Conservation (phyloP, 2,113 vertebrate genomes). For the Smithornis capensis region DNA sequence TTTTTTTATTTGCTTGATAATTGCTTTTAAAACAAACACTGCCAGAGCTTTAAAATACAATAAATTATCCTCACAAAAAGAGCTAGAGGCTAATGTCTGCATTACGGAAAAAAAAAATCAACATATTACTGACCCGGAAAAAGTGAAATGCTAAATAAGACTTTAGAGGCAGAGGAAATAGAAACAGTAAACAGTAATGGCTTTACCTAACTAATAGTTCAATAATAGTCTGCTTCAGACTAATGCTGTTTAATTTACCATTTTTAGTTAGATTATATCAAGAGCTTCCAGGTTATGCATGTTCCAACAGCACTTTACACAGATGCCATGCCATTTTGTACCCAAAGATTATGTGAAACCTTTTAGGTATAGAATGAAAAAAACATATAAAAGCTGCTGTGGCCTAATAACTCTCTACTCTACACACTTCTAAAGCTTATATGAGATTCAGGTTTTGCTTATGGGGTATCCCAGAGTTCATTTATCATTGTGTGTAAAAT, state of each 20-base stretch:
- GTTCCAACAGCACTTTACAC: background rate
- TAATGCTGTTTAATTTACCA: conserved; percentile 22
- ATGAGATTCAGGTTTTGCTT: conserved; percentile 45
- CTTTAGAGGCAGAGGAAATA: background rate
- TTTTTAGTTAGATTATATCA: background rate
- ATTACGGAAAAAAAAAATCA: background rate
- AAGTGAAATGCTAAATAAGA: background rate
- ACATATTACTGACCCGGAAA: background rate
- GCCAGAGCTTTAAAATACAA: background rate
- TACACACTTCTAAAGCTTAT: background rate
- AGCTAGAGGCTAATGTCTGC: background rate
- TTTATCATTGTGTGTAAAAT: conserved; percentile 59
- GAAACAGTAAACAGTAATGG: background rate
- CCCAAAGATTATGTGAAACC: background rate
- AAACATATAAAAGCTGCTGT: background rate
- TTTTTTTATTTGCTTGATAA: background rate
- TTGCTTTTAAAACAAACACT: background rate
- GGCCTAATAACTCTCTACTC: background rate
- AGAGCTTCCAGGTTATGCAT: background rate
- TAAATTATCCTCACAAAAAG: background rate
- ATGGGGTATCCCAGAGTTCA: background rate
- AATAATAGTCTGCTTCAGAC: background rate
- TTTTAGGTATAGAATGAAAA: background rate
- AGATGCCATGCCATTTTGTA: background rate
- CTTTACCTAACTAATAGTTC: conserved; percentile 8